Evolutionary conservation across 2,797 vertebrate genomes (phyloP).

Genomic region (Sebastes matsubarae): DNA sequence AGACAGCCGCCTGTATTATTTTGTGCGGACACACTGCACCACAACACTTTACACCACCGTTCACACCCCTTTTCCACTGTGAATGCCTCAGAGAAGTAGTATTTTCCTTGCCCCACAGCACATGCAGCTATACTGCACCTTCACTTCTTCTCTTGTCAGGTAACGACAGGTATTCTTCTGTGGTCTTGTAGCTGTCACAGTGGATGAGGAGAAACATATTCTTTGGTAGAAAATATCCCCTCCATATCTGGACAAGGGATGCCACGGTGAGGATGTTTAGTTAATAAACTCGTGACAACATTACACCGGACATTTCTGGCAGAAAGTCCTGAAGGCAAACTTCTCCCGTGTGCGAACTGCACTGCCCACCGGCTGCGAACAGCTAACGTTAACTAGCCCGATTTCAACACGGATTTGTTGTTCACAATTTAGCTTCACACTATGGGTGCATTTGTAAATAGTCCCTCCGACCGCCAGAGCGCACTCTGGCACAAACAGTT

Average conservation of each 20-base stretch:
- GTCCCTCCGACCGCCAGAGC: too few relatives aligned
- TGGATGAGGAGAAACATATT: constrained; percentile 10
- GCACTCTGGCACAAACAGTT: too few relatives aligned
- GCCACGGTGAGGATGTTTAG: background rate
- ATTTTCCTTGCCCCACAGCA: background rate
- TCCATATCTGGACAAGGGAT: background rate
- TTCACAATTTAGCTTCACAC: too few relatives aligned
- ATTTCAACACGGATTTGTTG: too few relatives aligned
- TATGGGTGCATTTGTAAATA: too few relatives aligned
- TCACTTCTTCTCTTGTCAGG: constrained; percentile 19
- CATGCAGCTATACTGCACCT: background rate
- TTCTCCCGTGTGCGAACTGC: too few relatives aligned
- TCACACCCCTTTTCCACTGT: background rate
- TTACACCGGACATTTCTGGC: background rate
- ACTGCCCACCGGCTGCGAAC: too few relatives aligned
- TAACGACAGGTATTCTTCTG: constrained; percentile 17
- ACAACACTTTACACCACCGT: background rate
- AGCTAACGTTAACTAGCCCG: too few relatives aligned
- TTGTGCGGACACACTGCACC: background rate
- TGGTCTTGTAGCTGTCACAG: constrained; percentile 41
- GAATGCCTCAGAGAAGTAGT: background rate
- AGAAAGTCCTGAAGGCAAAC: too few relatives aligned
- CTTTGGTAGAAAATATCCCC: constrained; percentile 5
- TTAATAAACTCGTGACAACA: background rate
- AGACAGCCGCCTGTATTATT: background rate